Evolutionary conservation across 2,888 invertebrate genomes (phyloP).

Genomic region (Andrena minutula): DNA sequence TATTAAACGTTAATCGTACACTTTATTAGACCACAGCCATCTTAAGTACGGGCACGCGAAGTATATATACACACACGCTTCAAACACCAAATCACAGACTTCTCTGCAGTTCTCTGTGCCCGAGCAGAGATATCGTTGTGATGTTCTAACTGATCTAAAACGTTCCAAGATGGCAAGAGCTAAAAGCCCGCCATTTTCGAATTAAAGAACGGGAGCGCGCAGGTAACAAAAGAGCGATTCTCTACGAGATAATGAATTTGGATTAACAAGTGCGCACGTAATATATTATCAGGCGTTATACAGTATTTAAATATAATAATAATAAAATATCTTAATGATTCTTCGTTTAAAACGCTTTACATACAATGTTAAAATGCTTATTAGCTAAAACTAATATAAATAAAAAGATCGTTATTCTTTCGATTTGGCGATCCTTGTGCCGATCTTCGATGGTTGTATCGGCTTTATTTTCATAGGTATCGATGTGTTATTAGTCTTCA

Average conservation of each 20-base stretch:
- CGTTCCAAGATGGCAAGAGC: conserved; percentile 38
- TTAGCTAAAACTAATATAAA: background rate
- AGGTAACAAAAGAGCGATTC: background rate
- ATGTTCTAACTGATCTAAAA: conserved; percentile 47
- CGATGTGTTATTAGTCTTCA: too few species aligned
- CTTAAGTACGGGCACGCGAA: conserved; percentile 8
- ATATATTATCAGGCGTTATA: conserved; percentile 10
- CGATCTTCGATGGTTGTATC: conserved; percentile 19
- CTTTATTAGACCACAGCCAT: conserved; percentile 13
- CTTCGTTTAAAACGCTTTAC: conserved; percentile 37
- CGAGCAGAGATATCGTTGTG: conserved; percentile 4
- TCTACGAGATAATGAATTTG: background rate
- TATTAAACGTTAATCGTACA: background rate
- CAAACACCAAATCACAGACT: conserved; percentile 30
- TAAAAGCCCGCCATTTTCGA: conserved; percentile 44
- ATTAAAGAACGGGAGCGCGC: background rate
- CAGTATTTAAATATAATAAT: conserved; percentile 21
- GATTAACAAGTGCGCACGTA: background rate
- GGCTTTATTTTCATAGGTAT: conserved; percentile 26
- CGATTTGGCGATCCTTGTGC: conserved; percentile 15
- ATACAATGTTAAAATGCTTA: conserved; percentile 9
- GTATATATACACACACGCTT: conserved; percentile 9
- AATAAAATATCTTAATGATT: conserved; percentile 15
- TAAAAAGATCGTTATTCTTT: conserved; percentile 10
- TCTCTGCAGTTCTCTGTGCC: conserved; percentile 1